Evolutionary conservation across 2,797 vertebrate species (phyloP), one percentile per base, ranked within the genome.

Genomic region (Acestrorhynchus altus): DNA sequence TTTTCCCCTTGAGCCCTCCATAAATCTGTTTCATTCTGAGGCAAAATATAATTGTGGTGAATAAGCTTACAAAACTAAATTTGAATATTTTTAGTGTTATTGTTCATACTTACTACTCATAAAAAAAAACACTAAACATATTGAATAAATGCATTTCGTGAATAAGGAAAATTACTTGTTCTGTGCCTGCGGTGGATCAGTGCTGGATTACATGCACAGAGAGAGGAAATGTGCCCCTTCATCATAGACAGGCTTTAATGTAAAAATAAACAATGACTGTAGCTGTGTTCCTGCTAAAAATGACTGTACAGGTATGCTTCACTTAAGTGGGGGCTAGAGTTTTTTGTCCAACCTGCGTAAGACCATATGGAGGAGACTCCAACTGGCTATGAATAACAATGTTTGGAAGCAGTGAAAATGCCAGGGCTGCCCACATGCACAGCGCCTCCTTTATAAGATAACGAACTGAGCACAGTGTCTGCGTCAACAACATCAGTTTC

Each of bases 351-450:
- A 75, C 74, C 73, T 76, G 77, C 80, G 73, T 74, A 72, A 65
- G 61, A 74, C 71, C 74, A 76, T 51, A 70, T 80, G 77, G 57
- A 77, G 54, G 46, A 76, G 74, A 73, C 67, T 71, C 67, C 42
- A 72, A n/a, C 26, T 69, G 67, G 56, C 78, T 82, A 73, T 82
- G 80, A 84, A 82, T 84, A 82, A 74, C 72, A 74, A 64, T 74
- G 64, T 80, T 82, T 78, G 72, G 64, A 75, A 61, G 73, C 67
- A 75, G 47, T 75, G 77, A 78, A 83, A 80, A 81, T 78, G 81
- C 65, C 80, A 78, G 72, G 63, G 49, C 81, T 80, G 65, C 76
- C 83, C 64, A 78, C 75, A 42, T 72, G 80, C 75, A 65, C 65
- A 75, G 67, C 42, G 35, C 57, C 68, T 79, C 72, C 76, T 54